Evolutionary conservation across 1,140 invertebrate species (phyloP).

Genomic region (Drosophila subobscura): DNA sequence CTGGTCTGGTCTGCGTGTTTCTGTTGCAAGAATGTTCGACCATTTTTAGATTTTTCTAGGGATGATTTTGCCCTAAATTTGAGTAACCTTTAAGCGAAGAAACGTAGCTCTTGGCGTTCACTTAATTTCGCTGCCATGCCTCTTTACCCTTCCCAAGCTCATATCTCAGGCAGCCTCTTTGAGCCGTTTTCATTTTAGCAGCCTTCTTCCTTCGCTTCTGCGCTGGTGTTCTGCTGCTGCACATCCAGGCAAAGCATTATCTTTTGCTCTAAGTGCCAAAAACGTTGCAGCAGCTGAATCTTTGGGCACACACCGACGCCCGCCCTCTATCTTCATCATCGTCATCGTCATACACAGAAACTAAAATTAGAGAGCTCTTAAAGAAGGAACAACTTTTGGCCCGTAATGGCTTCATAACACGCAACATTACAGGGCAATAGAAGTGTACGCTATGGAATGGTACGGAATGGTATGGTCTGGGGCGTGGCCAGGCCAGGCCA

Average conservation of each 20-base stretch:
- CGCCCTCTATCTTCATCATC: conserved; percentile 26
- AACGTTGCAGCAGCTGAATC: conserved; percentile 47
- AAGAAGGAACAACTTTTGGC: conserved; percentile 73
- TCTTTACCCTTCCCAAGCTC: conserved; percentile 25
- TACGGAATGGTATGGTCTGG: not conserved
- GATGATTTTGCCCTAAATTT: conserved; percentile 1
- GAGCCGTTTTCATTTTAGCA: conserved; percentile 27
- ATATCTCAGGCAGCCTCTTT: conserved; percentile 40
- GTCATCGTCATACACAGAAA: conserved; percentile 41
- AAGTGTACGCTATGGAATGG: conserved; percentile 7
- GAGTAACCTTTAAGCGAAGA: not conserved
- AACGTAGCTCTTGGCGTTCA: not conserved
- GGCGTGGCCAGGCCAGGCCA: conserved; percentile 51
- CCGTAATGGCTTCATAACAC: conserved; percentile 80
- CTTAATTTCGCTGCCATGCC: not conserved
- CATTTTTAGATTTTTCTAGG: not conserved
- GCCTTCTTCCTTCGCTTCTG: conserved; percentile 17
- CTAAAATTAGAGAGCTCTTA: conserved; percentile 69
- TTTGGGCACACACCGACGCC: conserved; percentile 1
- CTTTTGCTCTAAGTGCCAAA: conserved; percentile 47
- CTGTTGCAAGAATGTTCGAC: conserved; percentile 22
- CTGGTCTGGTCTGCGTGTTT: conserved; percentile 15
- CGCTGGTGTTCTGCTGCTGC: not conserved
- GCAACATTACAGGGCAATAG: conserved; percentile 75
- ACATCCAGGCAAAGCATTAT: conserved; percentile 31